These are phyloP conservation scores for Periphyllus acericola DNA, from an alignment of 2,888 invertebrate species.

Conservation along the genomic window DNA sequence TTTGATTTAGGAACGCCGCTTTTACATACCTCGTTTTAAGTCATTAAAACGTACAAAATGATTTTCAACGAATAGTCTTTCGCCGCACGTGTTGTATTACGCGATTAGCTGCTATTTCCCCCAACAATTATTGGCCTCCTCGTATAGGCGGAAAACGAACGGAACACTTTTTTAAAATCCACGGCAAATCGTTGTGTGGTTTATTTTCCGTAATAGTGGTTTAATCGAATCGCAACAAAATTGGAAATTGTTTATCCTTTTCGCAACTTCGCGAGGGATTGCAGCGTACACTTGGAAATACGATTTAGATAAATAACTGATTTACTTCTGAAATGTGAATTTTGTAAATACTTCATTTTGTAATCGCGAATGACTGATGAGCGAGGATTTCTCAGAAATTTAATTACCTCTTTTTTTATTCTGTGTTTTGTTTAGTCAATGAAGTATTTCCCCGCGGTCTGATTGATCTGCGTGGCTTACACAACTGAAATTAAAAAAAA, in stretches of 20 bases:
- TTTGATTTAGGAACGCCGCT: no score
- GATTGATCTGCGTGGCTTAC: not conserved
- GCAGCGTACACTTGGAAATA: not conserved
- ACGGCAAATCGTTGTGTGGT: no score
- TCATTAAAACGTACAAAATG: no score
- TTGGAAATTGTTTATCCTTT: not conserved
- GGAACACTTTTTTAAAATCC: no score
- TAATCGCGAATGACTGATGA: not conserved
- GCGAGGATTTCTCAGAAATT: not conserved
- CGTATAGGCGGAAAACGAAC: no score
- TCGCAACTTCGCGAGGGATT: not conserved
- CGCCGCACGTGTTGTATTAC: no score
- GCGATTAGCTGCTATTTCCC: no score
- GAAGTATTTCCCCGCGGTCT: not conserved
- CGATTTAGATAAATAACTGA: not conserved
- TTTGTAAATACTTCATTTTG: not conserved
- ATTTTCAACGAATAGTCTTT: no score
- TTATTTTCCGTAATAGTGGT: no score
- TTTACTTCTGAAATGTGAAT: not conserved
- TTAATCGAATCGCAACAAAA: no score
- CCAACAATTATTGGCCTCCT: no score
- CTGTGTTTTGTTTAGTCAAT: not conserved
- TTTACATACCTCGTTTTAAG: no score
- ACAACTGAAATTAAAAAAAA: not conserved
- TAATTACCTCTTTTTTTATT: not conserved